phyloP scores from a whole-genome alignment of 2,797 vertebrate species.

The Anguilla megastoma region DNA sequence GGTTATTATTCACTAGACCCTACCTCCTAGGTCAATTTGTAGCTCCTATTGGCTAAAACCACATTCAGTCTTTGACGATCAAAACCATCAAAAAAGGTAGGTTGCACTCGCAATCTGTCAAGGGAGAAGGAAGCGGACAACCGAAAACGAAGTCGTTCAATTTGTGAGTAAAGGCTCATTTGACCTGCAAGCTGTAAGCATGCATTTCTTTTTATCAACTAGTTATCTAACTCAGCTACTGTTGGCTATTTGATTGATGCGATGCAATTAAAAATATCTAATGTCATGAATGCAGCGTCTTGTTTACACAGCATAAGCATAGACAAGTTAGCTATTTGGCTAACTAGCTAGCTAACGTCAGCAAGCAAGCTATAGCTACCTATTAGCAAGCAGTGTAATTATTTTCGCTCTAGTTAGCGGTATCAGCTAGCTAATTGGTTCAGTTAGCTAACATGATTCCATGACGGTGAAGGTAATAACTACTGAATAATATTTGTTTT shows the following conservation, averaged over 20 bases:
- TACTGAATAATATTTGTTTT: not conserved
- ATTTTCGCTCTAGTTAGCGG: slow-evolving; percentile 3
- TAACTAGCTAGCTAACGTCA: not conserved
- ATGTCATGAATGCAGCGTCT: not conserved
- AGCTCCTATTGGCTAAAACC: slow-evolving; percentile 46
- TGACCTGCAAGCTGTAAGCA: not conserved
- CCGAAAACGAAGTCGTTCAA: slow-evolving; percentile 23
- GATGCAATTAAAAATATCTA: not conserved
- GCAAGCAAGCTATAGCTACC: not conserved
- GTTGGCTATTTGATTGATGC: not conserved
- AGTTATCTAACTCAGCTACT: no score
- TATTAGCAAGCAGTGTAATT: slow-evolving; percentile 23
- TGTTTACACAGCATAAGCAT: slow-evolving; percentile 10
- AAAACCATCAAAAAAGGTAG: slow-evolving; percentile 44
- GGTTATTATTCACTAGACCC: not conserved
- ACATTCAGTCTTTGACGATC: slow-evolving; percentile 18
- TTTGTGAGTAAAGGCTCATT: slow-evolving; percentile 25
- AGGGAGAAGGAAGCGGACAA: slow-evolving; percentile 39
- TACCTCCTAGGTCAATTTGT: not conserved
- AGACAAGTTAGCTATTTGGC: not conserved
- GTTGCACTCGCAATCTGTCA: slow-evolving; percentile 64
- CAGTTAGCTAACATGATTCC: not conserved
- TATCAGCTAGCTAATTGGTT: not conserved
- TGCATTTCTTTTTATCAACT: not conserved
- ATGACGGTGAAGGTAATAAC: not conserved